Conservation (phyloP, 2,113 vertebrate species). For the Heterotilapia buettikoferi region DNA sequence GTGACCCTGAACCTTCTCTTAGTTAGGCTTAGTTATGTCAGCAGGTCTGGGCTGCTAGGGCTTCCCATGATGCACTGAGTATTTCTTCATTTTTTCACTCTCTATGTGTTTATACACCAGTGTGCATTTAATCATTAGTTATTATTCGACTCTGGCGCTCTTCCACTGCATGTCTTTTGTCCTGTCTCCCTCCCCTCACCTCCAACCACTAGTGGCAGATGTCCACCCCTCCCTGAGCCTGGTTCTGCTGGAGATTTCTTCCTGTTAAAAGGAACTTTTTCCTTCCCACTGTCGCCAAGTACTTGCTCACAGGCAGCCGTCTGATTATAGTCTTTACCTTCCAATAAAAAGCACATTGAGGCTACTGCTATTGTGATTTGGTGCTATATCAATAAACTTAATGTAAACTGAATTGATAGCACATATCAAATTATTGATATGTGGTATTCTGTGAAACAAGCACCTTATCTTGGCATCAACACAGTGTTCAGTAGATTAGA, state of each 20-base stretch:
- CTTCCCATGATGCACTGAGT: background rate
- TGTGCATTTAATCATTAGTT: background rate
- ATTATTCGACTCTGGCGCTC: background rate
- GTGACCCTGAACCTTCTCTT: background rate
- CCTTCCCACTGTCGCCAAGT: background rate
- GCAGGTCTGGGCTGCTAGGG: background rate
- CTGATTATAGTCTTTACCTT: background rate
- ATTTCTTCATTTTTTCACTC: background rate
- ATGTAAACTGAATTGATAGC: background rate
- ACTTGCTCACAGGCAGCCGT: background rate
- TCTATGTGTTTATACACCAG: background rate
- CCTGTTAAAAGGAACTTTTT: background rate
- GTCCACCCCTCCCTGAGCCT: background rate
- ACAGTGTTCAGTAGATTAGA: background rate
- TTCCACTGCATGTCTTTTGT: background rate
- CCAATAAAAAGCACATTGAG: background rate
- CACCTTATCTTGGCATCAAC: background rate
- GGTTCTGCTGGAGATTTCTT: background rate
- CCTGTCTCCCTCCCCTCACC: background rate
- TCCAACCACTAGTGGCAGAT: background rate
- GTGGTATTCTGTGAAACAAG: background rate
- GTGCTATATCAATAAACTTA: background rate
- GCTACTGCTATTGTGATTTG: background rate
- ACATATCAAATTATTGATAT: background rate
- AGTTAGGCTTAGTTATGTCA: background rate